Evolutionary conservation across 2,113 vertebrate species (phyloP).

Genomic region (Saguinus imperator): DNA sequence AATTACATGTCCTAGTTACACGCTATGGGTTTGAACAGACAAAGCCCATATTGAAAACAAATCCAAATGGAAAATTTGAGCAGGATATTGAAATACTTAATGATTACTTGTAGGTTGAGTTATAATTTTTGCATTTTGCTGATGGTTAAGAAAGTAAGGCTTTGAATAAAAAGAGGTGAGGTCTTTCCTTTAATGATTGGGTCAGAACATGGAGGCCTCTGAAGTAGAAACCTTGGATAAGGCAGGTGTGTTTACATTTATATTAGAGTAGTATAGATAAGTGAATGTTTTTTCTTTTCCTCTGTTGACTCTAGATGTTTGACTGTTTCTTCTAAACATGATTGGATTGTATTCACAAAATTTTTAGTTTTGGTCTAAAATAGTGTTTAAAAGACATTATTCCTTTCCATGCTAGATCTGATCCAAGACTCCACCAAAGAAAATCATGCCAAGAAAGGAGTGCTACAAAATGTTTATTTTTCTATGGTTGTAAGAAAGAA

Average conservation of each 20-base stretch:
- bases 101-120: background rate
- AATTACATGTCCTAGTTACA: background rate
- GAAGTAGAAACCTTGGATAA: background rate
- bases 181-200: background rate
- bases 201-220: background rate
- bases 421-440: background rate
- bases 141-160: background rate
- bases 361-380: background rate
- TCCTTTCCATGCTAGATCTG: background rate
- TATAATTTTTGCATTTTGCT: slow-evolving; percentile 9
- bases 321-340: background rate
- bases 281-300: background rate
- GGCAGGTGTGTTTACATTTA: background rate
- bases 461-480: background rate
- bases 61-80: background rate
- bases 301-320: background rate
- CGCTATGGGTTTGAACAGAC: background rate
- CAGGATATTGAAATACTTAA: background rate
- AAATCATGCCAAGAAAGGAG: background rate
- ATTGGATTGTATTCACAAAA: background rate
- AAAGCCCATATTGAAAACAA: background rate
- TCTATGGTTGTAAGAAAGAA: background rate
- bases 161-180: background rate
- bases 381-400: background rate
- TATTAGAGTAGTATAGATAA: background rate